A percentile compares a stretch with the other conserved stretches of the same genome.
Conservation (phyloP, 64 coral and sea anemone genomes). For the Platygyra sinensis region DNA sequence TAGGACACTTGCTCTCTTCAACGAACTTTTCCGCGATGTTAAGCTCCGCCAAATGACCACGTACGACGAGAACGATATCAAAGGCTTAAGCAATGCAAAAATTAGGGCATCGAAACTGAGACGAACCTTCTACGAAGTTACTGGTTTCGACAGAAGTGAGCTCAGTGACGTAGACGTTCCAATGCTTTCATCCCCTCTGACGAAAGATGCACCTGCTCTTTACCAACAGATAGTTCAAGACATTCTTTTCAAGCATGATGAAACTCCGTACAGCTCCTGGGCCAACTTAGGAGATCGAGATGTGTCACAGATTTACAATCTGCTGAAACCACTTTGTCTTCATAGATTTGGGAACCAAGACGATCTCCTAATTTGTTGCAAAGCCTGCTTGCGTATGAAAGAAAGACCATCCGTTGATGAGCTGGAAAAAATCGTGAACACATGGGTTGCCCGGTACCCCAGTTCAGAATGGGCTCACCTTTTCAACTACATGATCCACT, state of each 20-base stretch:
- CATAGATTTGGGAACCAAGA: slow-evolving; percentile 3
- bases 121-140: slow-evolving; percentile 40
- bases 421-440: not conserved
- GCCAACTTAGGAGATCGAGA: slow-evolving; percentile 4
- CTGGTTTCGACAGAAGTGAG: slow-evolving; percentile 45
- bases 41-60: slow-evolving; percentile 39
- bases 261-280: slow-evolving; percentile 38
- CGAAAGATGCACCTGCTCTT: not conserved
- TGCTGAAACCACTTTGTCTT: slow-evolving; percentile 7
- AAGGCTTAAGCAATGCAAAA: slow-evolving; percentile 14
- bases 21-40: slow-evolving; percentile 28
- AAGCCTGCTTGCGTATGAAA: slow-evolving; percentile 38
- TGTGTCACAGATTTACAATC: not conserved
- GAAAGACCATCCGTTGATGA: slow-evolving; percentile 28
- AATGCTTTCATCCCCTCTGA: not conserved
- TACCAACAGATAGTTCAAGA: slow-evolving; percentile 49
- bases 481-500: slow-evolving; percentile 55
- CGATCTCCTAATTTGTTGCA: slow-evolving; percentile 49
- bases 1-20: slow-evolving; percentile 13
- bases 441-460: slow-evolving; percentile 32
- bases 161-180: not conserved
- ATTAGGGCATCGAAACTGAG: slow-evolving; percentile 34
- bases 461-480: slow-evolving; percentile 52
- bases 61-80: slow-evolving; percentile 34
- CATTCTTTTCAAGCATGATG: slow-evolving; percentile 33